Base-by-base conservation (phyloP, 1,140 invertebrate genomes). In the Venustaconcha ellipsiformis region DNA sequence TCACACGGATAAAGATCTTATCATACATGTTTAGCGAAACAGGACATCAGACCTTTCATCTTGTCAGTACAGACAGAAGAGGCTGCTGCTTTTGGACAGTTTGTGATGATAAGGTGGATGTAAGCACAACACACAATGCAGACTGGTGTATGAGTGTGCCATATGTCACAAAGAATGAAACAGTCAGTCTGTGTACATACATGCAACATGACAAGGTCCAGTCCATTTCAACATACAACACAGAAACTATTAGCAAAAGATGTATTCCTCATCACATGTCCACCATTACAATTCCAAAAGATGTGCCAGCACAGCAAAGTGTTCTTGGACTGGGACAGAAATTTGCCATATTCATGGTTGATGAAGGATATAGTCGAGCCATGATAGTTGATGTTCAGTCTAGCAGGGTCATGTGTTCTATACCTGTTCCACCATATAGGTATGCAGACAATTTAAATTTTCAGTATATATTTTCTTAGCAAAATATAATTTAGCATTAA, bases 81-180 rank as follows among this genome's bases (percentile, higher is more conserved):
- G 70, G 69, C n/a, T 77, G 75, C 57, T 77, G 75, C 57, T 77
- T 77, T 30, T 77, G 75, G 75, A 72, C 75, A 2, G 65, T 77
- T 6, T 20, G n/a, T 14, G 56, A 23, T 67, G 69, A 77, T n/a
- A 55, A 77, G 14, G 70, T 77, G 11, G 65, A 77, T 59, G 75
- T 77, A 48, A 77, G 75, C 67, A 70, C 72, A 20, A 77, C 75
- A 20, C 69, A 77, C 63, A 72, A 69, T 11, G 57, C 75, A 30
- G 75, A 77, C 30, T 77, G 75, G 75, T 77, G 75, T 55, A 77
- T 77, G 69, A 70, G 67, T 30, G 75, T 72, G 13, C 75, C 69
- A 48, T 55, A 64, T 26, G 57, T 58, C 57, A 67, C 56, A 15
- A 20, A 60, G 6, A n/a, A 26, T 48, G 26, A 20, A 62, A 57